Conservation (phyloP, 2,888 invertebrate species). For the Formica aserva region DNA sequence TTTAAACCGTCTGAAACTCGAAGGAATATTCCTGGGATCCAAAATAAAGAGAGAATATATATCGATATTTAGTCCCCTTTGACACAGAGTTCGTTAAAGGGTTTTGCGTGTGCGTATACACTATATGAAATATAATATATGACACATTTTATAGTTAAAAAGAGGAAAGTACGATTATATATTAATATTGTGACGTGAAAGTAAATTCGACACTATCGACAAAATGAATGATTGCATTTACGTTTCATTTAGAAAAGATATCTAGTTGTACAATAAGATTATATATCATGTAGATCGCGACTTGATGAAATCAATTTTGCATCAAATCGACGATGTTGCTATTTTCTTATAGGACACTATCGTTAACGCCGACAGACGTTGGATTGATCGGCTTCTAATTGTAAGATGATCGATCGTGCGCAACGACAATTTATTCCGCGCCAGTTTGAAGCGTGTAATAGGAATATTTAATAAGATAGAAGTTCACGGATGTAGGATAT, state of each 20-base stretch:
- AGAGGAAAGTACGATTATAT: constrained; percentile 10
- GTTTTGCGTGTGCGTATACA: not conserved
- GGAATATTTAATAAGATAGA: not conserved
- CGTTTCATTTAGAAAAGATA: not conserved
- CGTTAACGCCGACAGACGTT: not conserved
- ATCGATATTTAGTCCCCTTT: not conserved
- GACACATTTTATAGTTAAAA: constrained; percentile 30
- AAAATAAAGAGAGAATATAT: not conserved
- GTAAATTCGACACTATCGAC: constrained; percentile 1
- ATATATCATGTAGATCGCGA: not conserved
- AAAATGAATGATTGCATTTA: not conserved
- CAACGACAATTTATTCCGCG: constrained; percentile 5
- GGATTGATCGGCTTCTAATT: not conserved
- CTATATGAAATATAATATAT: constrained; percentile 15
- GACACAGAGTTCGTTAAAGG: not conserved
- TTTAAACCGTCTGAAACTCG: constrained; percentile 13
- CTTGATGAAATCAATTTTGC: not conserved
- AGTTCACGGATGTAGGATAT: not conserved
- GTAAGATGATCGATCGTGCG: not conserved
- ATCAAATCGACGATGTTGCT: not conserved
- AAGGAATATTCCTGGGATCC: not conserved
- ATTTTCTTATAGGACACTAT: not conserved
- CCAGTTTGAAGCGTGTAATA: not conserved
- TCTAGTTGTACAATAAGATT: constrained; percentile 9
- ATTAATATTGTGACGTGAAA: constrained; percentile 8